phyloP scores from a whole-genome alignment of 2,888 invertebrate genomes.

The Cephalotes varians region DNA sequence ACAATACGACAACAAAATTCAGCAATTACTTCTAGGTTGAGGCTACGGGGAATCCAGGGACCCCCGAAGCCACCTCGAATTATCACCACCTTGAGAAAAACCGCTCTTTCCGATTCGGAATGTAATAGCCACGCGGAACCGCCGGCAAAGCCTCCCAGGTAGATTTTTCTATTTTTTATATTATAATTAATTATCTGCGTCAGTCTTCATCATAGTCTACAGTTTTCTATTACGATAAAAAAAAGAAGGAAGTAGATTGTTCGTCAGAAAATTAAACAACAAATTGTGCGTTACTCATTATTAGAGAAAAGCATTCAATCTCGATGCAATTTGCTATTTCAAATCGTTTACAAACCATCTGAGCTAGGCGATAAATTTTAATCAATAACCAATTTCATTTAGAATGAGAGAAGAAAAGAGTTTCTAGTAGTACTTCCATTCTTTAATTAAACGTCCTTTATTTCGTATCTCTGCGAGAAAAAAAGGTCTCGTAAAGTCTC shows the following conservation, averaged over 20 bases:
- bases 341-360: slow-evolving; percentile 2
- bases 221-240: background rate
- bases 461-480: background rate
- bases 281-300: slow-evolving; percentile 19
- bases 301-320: background rate
- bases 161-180: slow-evolving; percentile 12
- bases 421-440: background rate
- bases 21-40: slow-evolving; percentile 78
- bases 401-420: background rate
- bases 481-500: background rate
- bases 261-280: background rate
- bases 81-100: slow-evolving; percentile 80
- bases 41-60: slow-evolving; percentile 70
- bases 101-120: slow-evolving; percentile 73
- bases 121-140: slow-evolving; percentile 72
- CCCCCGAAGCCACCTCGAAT: slow-evolving; percentile 82
- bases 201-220: background rate
- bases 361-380: slow-evolving; percentile 18
- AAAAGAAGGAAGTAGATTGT: background rate
- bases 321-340: slow-evolving; percentile 10
- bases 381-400: slow-evolving; percentile 38
- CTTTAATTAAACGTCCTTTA: slow-evolving; percentile 28
- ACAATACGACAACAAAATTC: slow-evolving; percentile 75
- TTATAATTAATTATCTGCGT: slow-evolving; percentile 8
- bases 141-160: slow-evolving; percentile 81